Evolutionary conservation across 2,888 invertebrate genomes (phyloP), one percentile per base, ranked within the genome.

Genomic region (Cinara cedri): DNA sequence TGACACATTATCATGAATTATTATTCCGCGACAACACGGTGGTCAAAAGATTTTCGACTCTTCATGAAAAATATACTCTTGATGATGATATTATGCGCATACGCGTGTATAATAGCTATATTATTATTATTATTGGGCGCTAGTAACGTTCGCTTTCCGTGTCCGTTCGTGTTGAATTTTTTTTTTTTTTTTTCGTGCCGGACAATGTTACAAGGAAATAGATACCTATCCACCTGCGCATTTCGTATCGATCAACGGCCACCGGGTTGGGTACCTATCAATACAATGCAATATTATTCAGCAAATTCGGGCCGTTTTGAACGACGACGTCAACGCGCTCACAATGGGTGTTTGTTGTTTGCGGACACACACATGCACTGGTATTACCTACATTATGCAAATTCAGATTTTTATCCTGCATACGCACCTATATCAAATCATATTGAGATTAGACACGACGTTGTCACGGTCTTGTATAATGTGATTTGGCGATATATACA

Each of bases 261-360:
- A 60, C 57, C 21, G 13, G 24, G n/a, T 54, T 16, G 34, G 2
- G 13, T 21, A 24, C 46, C 46, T 16, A 63, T 34, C n/a, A n/a
- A 49, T 49, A 51, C 24, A 72, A 57, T 46, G 57, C 46, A 46
- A 60, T 60, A 65, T 75, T 75, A 66, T 66, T 75, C 75, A 66
- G 75, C 75, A 19, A 44, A 65, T 75, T 63, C 14, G 65, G 44
- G 42, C 66, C 42, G 65, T 65, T 75, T 46, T 42, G 51, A 51
- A 34, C 54, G 19, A 54, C n/a, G 46, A 51, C 68, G 51, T 24
- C 19, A 13, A 54, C 19, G n/a, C 11, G n/a, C n/a, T n/a, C n/a
- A 26, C 8, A 8, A 49, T 49, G 16, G 8, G 14, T 70, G 51
- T 34, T 34, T 34, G 6, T 34, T 49, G 60, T 16, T 10, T 10